Evolutionary conservation across 1,140 invertebrate genomes (phyloP).

Genomic region (Anagrus nilaparvatae): DNA sequence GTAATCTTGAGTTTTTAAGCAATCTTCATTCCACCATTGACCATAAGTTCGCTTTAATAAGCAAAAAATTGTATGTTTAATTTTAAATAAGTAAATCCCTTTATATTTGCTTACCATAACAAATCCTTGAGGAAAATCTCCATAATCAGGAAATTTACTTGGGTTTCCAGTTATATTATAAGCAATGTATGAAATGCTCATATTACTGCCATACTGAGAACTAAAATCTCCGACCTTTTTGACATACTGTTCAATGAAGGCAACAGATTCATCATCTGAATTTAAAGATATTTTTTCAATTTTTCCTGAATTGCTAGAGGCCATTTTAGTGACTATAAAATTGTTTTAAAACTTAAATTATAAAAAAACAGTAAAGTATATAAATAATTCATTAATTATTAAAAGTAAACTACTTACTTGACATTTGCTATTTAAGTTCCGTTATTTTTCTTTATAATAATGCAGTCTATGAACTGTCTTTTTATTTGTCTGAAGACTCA

Average conservation of each 20-base stretch:
- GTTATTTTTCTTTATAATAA: too few relatives aligned
- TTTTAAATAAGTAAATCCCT: neutral
- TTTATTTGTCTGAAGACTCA: too few relatives aligned
- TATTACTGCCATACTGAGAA: slow-evolving; percentile 81
- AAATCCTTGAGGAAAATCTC: slow-evolving; percentile 81
- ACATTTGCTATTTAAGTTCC: too few relatives aligned
- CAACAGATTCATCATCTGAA: slow-evolving; percentile 28
- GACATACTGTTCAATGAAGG: slow-evolving; percentile 55
- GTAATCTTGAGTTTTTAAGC: slow-evolving; percentile 57
- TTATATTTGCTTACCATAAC: slow-evolving; percentile 58
- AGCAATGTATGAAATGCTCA: slow-evolving; percentile 79
- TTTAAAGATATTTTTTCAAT: too few relatives aligned
- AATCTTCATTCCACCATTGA: slow-evolving; percentile 75
- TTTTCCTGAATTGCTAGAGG: slow-evolving; percentile 26
- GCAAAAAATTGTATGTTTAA: slow-evolving; percentile 5
- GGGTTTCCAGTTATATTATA: slow-evolving; percentile 74
- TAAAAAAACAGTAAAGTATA: too few relatives aligned
- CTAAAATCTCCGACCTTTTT: slow-evolving; percentile 68
- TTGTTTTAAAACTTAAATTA: too few relatives aligned
- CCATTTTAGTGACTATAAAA: too few relatives aligned
- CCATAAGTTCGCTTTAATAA: slow-evolving; percentile 74
- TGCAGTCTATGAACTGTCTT: too few relatives aligned
- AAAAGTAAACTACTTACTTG: too few relatives aligned
- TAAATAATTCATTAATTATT: too few relatives aligned
- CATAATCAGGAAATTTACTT: slow-evolving; percentile 76